These are phyloP conservation scores for Nomia melanderi DNA, from an alignment of 1,140 invertebrate species.

Conservation along the genomic window DNA sequence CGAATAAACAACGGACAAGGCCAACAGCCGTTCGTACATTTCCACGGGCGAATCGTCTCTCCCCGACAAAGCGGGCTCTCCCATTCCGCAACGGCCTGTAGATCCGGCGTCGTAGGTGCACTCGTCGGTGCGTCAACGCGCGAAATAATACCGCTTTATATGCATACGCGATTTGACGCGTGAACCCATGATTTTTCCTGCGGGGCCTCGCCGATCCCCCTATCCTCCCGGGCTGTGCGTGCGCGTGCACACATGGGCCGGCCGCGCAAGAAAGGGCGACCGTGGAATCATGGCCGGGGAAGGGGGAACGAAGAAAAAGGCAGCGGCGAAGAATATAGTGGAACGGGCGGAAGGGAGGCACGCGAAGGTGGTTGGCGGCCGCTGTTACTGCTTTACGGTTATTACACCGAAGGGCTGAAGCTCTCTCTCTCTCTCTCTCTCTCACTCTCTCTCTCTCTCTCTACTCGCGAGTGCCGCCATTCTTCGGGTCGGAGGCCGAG, in stretches of 20 bases:
- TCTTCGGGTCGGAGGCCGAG: constrained; percentile 35
- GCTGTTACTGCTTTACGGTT: constrained; percentile 74
- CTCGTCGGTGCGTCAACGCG: constrained; percentile 64
- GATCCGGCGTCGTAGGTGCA: constrained; percentile 23
- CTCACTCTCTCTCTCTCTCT: no score
- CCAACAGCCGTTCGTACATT: no score
- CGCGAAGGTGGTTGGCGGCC: constrained; percentile 49
- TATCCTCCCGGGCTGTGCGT: no score
- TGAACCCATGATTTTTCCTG: constrained; percentile 77
- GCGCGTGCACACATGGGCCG: constrained; percentile 20
- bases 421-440: no score
- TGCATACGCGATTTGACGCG: constrained; percentile 77
- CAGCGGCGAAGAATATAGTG: not conserved
- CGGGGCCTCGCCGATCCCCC: constrained; percentile 49
- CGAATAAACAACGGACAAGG: no score
- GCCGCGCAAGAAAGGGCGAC: constrained; percentile 7
- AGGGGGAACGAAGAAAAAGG: not conserved
- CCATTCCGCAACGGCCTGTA: not conserved
- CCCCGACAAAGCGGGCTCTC: no score
- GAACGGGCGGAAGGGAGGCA: constrained; percentile 44
- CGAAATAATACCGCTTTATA: constrained; percentile 78
- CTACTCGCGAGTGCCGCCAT: constrained; percentile 27
- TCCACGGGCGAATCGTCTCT: no score
- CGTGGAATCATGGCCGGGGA: constrained; percentile 23
- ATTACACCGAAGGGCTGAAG: constrained; percentile 66